These are phyloP conservation scores for Ophthalmolycus amberensis DNA, from an alignment of 2,113 vertebrate genomes.

Conservation along the genomic window DNA sequence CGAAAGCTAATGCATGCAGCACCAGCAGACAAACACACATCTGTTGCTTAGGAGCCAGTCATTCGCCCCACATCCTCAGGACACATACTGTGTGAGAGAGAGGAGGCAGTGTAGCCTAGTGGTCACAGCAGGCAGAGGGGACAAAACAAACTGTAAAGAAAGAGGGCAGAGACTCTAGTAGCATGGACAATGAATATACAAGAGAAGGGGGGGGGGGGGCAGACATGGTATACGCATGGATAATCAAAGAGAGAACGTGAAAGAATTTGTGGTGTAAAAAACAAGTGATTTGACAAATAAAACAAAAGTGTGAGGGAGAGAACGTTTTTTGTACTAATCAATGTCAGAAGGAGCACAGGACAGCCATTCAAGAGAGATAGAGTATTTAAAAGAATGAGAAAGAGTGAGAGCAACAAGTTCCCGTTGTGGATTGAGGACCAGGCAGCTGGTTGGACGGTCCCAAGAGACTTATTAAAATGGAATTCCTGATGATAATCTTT, in stretches of 20 bases:
- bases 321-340: conserved; percentile 64
- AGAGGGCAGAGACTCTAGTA: conserved; percentile 10
- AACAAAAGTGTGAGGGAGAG: not conserved
- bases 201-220: not conserved
- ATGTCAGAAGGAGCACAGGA: conserved; percentile 49
- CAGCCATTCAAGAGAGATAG: conserved; percentile 21
- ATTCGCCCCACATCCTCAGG: conserved; percentile 71
- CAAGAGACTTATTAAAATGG: conserved; percentile 82
- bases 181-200: conserved; percentile 19
- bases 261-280: conserved; percentile 41
- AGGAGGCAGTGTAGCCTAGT: conserved; percentile 84
- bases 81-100: conserved; percentile 54
- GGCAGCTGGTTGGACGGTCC: conserved; percentile 72
- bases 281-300: conserved; percentile 45
- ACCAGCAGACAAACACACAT: conserved; percentile 75
- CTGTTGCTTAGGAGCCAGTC: conserved; percentile 77
- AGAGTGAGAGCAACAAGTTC: conserved; percentile 76
- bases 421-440: conserved; percentile 68
- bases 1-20: conserved; percentile 61
- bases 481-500: conserved; percentile 83
- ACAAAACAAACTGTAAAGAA: conserved; percentile 3
- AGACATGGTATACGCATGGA: conserved; percentile 9
- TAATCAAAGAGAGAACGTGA: conserved; percentile 38
- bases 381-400: not conserved
- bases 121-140: conserved; percentile 72